phyloP scores from a whole-genome alignment of 2,888 invertebrate genomes.

The Leptinotarsa peninsularis region DNA sequence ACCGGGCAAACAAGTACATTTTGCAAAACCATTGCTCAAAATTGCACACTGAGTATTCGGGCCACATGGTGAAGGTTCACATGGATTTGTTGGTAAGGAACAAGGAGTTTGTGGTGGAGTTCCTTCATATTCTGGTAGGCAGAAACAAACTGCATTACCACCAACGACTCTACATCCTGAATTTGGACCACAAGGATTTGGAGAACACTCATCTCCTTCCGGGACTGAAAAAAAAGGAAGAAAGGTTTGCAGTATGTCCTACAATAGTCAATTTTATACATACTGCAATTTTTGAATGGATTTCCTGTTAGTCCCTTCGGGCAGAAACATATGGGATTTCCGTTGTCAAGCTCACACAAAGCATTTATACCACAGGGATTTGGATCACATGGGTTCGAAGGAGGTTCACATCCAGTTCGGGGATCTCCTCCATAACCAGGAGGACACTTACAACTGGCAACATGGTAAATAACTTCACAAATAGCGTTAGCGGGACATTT shows the following conservation, averaged over 20 bases:
- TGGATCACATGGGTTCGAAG: conserved; percentile 83
- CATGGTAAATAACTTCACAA: conserved; percentile 85
- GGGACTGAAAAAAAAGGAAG: conserved; percentile 75
- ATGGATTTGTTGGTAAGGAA: conserved; percentile 80
- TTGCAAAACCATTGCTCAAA: conserved; percentile 82
- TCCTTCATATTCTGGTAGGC: conserved; percentile 88
- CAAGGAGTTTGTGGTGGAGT: conserved; percentile 82
- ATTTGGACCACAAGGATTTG: conserved; percentile 86
- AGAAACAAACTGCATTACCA: conserved; percentile 86
- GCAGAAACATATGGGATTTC: conserved; percentile 89
- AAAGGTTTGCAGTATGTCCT: conserved; percentile 17
- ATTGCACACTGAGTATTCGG: conserved; percentile 88
- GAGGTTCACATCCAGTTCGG: conserved; percentile 76
- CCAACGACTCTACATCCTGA: conserved; percentile 84
- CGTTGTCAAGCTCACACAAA: conserved; percentile 85
- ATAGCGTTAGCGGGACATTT: conserved; percentile 83
- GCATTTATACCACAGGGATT: conserved; percentile 91
- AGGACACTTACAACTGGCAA: conserved; percentile 84
- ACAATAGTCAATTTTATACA: conserved; percentile 66
- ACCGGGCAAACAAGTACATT: conserved; percentile 87
- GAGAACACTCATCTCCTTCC: conserved; percentile 85
- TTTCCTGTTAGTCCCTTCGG: conserved; percentile 91
- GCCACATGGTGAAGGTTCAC: conserved; percentile 88
- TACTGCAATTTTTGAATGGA: conserved; percentile 91
- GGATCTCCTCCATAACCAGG: conserved; percentile 86